Evolutionary conservation across 2,113 vertebrate genomes (phyloP).

Genomic region (Zootoca vivipara): DNA sequence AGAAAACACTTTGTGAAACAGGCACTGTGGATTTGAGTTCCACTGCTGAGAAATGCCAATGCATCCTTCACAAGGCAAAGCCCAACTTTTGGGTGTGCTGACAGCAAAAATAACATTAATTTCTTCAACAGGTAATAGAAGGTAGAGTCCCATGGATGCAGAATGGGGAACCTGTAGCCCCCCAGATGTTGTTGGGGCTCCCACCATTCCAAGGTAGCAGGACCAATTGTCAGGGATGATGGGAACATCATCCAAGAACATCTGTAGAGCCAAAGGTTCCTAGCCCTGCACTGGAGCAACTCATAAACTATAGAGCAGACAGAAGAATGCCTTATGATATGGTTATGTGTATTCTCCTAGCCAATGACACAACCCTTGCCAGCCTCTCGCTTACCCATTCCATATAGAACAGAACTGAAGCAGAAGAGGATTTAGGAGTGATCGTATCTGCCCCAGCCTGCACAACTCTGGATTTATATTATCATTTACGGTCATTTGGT

Average conservation of each 20-base stretch:
- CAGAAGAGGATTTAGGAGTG: neutral
- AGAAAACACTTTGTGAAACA: neutral
- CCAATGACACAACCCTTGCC: neutral
- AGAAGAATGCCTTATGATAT: neutral
- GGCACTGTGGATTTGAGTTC: neutral
- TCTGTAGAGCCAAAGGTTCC: neutral
- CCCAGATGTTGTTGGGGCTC: no score
- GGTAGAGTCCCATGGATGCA: no score
- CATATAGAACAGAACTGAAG: neutral
- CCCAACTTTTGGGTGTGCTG: neutral
- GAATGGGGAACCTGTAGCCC: no score
- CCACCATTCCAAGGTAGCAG: no score
- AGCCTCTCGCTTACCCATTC: neutral
- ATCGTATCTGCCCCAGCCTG: neutral
- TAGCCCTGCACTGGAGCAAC: neutral
- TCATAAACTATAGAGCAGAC: neutral
- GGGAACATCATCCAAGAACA: no score
- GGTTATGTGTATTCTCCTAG: neutral
- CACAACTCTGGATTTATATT: neutral
- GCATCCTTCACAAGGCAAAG: neutral
- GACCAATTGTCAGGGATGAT: no score
- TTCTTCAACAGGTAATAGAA: no score
- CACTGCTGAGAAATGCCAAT: neutral
- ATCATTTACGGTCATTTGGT: neutral
- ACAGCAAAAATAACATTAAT: neutral